A percentile compares a stretch with the other conserved stretches of the same genome.
Evolutionary conservation across 2,797 vertebrate species (phyloP).

Genomic region (Falco cherrug): DNA sequence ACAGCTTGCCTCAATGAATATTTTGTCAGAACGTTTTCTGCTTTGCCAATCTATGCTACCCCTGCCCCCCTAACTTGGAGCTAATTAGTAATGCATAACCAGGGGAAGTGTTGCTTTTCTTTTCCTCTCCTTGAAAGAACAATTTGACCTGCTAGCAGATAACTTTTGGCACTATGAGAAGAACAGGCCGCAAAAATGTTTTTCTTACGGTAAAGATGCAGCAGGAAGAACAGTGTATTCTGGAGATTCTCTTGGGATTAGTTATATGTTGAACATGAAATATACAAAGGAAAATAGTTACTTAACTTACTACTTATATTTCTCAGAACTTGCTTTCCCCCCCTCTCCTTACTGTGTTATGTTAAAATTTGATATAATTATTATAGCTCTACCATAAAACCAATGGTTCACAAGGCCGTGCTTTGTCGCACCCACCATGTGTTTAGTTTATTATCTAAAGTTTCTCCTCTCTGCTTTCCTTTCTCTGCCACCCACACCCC

Average conservation of each 20-base stretch:
- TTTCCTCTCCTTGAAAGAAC: neutral
- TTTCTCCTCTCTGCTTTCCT: conserved; percentile 1
- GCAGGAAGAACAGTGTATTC: conserved; percentile 29
- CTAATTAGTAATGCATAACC: conserved; percentile 33
- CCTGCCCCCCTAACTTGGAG: neutral
- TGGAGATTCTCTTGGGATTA: conserved; percentile 23
- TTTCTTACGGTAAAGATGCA: conserved; percentile 40
- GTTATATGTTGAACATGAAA: conserved; percentile 54
- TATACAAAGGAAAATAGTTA: conserved; percentile 7
- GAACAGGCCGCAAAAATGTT: conserved; percentile 37
- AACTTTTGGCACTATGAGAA: neutral
- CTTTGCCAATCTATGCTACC: neutral
- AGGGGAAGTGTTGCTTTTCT: neutral
- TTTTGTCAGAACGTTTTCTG: conserved; percentile 18
- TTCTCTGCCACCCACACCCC: neutral
- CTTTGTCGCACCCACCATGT: neutral
- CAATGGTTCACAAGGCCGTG: neutral
- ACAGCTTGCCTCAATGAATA: conserved; percentile 50
- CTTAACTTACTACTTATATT: neutral
- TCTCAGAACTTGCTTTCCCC: neutral
- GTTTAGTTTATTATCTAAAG: conserved; percentile 23
- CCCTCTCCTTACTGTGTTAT: neutral
- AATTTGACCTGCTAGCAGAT: conserved; percentile 18
- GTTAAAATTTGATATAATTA: neutral
- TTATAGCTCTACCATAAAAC: neutral